Percentiles rank a stretch among this genome's conserved stretches.
Evolutionary conservation across 2,113 vertebrate genomes (phyloP).

Genomic region (Onychorhynchus coronatus): DNA sequence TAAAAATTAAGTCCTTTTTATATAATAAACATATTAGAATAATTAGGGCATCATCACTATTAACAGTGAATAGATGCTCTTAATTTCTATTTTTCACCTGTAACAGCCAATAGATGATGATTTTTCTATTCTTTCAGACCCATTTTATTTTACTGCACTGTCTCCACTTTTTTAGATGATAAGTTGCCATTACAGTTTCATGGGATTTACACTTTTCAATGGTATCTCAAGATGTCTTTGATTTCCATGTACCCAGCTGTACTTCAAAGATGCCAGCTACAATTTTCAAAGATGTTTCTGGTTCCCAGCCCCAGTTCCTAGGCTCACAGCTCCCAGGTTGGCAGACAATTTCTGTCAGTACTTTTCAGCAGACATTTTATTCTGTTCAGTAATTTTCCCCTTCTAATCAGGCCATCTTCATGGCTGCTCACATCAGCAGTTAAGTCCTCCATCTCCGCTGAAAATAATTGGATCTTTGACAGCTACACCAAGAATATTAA

Average conservation of each 20-base stretch:
- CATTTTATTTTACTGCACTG: background rate
- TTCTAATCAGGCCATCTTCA: background rate
- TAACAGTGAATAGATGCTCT: background rate
- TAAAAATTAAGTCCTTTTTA: background rate
- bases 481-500: background rate
- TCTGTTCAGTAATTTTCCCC: background rate
- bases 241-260: background rate
- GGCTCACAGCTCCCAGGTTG: background rate
- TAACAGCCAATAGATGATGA: background rate
- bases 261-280: background rate
- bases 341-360: background rate
- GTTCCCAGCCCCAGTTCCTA: background rate
- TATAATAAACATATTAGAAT: background rate
- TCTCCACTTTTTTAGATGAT: background rate
- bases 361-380: background rate
- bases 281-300: background rate
- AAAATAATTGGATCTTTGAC: background rate
- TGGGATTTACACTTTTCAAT: background rate
- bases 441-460: background rate
- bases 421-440: background rate
- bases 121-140: background rate
- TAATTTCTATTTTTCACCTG: background rate
- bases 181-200: background rate
- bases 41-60: too few relatives aligned
- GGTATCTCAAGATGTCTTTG: background rate